Evolutionary conservation across 2,888 invertebrate genomes (phyloP).

Genomic region (Ophion costatus): DNA sequence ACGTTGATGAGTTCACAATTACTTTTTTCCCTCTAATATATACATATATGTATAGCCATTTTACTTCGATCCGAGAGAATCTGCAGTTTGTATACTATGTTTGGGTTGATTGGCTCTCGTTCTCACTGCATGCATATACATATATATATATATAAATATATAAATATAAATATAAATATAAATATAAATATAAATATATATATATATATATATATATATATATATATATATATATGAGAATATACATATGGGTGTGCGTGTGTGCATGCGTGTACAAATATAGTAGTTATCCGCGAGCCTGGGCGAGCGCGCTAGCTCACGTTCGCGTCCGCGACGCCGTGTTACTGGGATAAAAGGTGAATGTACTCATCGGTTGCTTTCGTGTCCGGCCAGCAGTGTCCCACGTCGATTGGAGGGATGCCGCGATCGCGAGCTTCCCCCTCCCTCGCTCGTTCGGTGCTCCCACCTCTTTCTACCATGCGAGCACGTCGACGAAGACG

Average conservation of each 20-base stretch:
- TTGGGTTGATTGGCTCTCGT: conserved; percentile 39
- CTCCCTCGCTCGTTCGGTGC: conserved; percentile 58
- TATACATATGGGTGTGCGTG: conserved; percentile 42
- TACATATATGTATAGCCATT: conserved; percentile 46
- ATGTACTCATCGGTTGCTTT: conserved; percentile 79
- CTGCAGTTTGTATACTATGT: conserved; percentile 50
- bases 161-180: too few species aligned
- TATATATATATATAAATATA: too few species aligned
- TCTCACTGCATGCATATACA: too few species aligned
- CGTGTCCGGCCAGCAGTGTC: conserved; percentile 76
- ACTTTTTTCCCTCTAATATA: neutral
- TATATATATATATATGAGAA: neutral
- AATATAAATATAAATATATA: too few species aligned
- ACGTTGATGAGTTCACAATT: too few species aligned
- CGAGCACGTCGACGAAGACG: conserved; percentile 68
- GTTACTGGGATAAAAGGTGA: conserved; percentile 84
- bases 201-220: too few species aligned
- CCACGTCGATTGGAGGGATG: conserved; percentile 79
- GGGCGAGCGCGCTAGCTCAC: conserved; percentile 54
- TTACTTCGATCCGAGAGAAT: conserved; percentile 34
- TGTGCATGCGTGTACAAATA: conserved; percentile 54
- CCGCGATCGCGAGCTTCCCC: conserved; percentile 65
- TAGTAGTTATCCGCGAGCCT: conserved; percentile 60
- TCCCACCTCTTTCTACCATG: conserved; percentile 65
- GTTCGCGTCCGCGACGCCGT: conserved; percentile 78